A percentile compares a stretch with the other conserved stretches of the same genome.
phyloP scores from a whole-genome alignment of 2,113 vertebrate species.

The Sylvicapra grimmia region DNA sequence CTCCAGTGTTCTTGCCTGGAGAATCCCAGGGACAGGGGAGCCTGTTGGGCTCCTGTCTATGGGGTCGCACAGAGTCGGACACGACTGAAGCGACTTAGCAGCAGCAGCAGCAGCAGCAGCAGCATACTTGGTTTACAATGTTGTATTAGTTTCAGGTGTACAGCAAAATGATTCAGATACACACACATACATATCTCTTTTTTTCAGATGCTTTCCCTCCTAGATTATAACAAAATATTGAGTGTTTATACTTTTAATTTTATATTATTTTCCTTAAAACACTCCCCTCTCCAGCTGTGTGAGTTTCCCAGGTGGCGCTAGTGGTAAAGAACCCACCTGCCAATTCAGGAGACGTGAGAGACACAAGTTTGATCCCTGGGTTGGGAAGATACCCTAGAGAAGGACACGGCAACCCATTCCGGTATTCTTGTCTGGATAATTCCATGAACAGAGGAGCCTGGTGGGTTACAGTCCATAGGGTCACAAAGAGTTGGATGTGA shows the following conservation, averaged over 20 bases:
- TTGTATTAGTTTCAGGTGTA: neutral
- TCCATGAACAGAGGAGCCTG: neutral
- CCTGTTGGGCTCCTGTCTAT: no score
- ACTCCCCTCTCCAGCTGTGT: neutral
- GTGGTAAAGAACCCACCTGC: neutral
- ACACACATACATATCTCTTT: neutral
- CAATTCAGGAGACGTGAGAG: neutral
- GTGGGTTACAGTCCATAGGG: neutral
- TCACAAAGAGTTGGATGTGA: neutral
- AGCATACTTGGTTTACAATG: neutral
- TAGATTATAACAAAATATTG: neutral
- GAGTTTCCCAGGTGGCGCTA: neutral
- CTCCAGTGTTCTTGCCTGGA: no score
- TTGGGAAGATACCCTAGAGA: neutral
- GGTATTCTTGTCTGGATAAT: neutral
- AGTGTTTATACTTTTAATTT: neutral
- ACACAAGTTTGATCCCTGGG: neutral
- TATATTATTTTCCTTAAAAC: neutral
- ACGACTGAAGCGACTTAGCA: no score
- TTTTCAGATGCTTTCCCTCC: neutral
- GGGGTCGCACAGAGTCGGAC: no score
- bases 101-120: no score
- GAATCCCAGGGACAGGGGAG: no score
- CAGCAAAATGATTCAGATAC: neutral
- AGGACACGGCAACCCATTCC: neutral